A percentile compares a stretch with the other conserved stretches of the same genome.
phyloP scores from a whole-genome alignment of 2,888 invertebrate genomes.

The Masnerella sp. region DNA sequence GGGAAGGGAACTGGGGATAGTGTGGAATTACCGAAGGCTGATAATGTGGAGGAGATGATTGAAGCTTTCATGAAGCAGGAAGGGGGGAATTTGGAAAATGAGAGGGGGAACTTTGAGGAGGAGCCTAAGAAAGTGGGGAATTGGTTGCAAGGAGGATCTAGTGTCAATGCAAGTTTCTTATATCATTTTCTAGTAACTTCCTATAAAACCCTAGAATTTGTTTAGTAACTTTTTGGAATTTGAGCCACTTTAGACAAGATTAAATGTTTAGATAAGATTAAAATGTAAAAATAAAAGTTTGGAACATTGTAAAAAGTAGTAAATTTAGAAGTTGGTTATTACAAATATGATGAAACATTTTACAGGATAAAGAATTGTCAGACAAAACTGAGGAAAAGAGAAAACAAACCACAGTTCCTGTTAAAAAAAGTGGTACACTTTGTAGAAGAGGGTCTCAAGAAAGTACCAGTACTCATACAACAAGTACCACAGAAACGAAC shows the following conservation, averaged over 20 bases:
- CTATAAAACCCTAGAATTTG: too few relatives aligned
- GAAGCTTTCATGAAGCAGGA: conserved; percentile 78
- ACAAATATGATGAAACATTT: too few relatives aligned
- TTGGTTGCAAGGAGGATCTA: conserved; percentile 69
- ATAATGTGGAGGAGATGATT: conserved; percentile 77
- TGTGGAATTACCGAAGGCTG: conserved; percentile 60
- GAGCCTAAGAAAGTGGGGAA: conserved; percentile 74
- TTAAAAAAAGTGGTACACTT: conserved; percentile 66
- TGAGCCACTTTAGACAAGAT: too few relatives aligned
- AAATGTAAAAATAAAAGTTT: too few relatives aligned
- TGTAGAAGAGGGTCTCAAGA: conserved; percentile 76
- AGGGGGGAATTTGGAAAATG: conserved; percentile 64
- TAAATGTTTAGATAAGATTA: too few relatives aligned
- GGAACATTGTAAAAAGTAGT: too few relatives aligned
- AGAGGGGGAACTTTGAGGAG: conserved; percentile 65
- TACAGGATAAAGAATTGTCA: conserved; percentile 63
- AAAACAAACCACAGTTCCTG: conserved; percentile 63
- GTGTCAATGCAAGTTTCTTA: conserved; percentile 31
- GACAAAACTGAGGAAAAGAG: conserved; percentile 66
- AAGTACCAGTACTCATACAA: conserved; percentile 76
- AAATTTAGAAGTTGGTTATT: too few relatives aligned
- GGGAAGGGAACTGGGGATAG: conserved; percentile 15
- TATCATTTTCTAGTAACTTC: too few relatives aligned
- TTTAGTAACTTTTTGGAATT: too few relatives aligned
- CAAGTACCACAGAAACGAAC: conserved; percentile 76